These are phyloP conservation scores for Dinoponera quadriceps DNA, from an alignment of 1,140 invertebrate genomes.

Conservation along the genomic window DNA sequence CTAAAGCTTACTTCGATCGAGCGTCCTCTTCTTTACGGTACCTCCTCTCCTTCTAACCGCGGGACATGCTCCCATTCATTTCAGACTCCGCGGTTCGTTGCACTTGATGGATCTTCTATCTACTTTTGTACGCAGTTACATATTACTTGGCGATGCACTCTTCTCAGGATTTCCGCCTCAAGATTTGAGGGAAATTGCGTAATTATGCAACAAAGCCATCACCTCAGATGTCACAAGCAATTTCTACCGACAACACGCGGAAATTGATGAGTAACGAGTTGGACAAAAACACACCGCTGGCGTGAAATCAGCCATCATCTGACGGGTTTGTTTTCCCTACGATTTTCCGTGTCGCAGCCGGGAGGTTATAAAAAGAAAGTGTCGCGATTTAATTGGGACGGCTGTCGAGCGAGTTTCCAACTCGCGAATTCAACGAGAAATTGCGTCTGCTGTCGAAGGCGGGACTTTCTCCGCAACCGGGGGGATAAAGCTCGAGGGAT, in stretches of 20 bases:
- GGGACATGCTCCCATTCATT: slow-evolving; percentile 69
- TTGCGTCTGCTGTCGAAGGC: slow-evolving; percentile 19
- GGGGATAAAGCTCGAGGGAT: slow-evolving; percentile 38
- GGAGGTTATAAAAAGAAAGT: neutral
- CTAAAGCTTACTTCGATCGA: slow-evolving; percentile 46
- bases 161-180: slow-evolving; percentile 32
- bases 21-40: slow-evolving; percentile 10
- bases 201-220: slow-evolving; percentile 14
- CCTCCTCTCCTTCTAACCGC: slow-evolving; percentile 30
- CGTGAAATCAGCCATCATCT: neutral
- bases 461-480: slow-evolving; percentile 23
- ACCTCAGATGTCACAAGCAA: neutral
- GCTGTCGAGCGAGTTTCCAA: slow-evolving; percentile 7
- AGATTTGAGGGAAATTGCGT: slow-evolving; percentile 19
- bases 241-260: neutral
- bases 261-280: neutral
- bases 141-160: slow-evolving; percentile 23
- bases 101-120: slow-evolving; percentile 61
- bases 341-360: neutral
- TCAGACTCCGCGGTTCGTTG: slow-evolving; percentile 51
- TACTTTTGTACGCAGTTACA: slow-evolving; percentile 53
- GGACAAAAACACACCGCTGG: neutral
- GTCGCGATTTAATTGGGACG: slow-evolving; percentile 25
- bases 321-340: neutral
- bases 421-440: slow-evolving; percentile 43